A percentile compares a stretch with the other conserved stretches of the same genome.
phyloP scores from a whole-genome alignment of 2,797 vertebrate genomes.

The Falco berigora region DNA sequence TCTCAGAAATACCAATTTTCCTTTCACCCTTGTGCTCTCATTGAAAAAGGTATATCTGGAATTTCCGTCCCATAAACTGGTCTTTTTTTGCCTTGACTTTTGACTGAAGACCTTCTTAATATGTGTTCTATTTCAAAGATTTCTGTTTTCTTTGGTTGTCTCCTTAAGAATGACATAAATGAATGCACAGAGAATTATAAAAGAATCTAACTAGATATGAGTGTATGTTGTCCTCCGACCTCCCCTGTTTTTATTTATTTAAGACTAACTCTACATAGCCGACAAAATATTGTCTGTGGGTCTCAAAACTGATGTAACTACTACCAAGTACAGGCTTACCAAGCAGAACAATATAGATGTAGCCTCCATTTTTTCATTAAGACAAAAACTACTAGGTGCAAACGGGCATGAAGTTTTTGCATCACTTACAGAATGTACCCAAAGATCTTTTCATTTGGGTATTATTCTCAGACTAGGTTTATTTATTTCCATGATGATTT shows the following conservation, averaged over 20 bases:
- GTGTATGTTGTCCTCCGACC: not conserved
- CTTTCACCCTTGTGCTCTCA: not conserved
- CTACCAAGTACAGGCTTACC: not conserved
- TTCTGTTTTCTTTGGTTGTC: not conserved
- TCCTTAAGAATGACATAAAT: not conserved
- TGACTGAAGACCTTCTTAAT: not conserved
- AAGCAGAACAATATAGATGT: not conserved
- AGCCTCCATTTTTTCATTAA: not conserved
- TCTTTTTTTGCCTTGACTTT: not conserved
- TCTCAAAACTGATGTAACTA: not conserved
- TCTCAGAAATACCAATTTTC: not conserved
- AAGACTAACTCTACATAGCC: not conserved
- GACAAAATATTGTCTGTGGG: not conserved
- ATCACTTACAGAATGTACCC: not conserved
- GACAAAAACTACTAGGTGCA: not conserved
- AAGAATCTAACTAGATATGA: not conserved
- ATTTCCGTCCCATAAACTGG: not conserved
- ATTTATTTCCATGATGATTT: not conserved
- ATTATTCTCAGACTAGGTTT: not conserved
- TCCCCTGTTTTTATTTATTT: not conserved
- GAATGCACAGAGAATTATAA: not conserved
- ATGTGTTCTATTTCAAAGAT: not conserved
- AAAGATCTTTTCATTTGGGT: not conserved
- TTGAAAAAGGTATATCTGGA: not conserved
- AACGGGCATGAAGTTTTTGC: not conserved